Base-by-base conservation (phyloP, 1,140 invertebrate genomes). In the Atta cephalotes region DNA sequence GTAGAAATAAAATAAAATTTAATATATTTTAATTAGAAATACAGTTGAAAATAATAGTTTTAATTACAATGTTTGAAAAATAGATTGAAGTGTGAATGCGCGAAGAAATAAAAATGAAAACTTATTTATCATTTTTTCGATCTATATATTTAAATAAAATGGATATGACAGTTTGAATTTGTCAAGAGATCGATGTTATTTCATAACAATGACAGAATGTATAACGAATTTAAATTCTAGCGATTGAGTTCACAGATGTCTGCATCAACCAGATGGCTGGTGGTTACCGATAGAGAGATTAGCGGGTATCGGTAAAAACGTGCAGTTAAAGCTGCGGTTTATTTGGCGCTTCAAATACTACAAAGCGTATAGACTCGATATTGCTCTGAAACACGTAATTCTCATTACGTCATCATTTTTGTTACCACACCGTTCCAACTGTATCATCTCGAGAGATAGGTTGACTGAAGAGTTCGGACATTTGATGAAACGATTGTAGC, bases 301-400 rank as follows among this genome's bases (percentile, higher is more conserved):
- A 79, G 18, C 39, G 39, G n/a, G 12, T 31, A 63, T 78, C 74
- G 58, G 25, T 78, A 78, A 78, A 63, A 78, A 0, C n/a, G 25
- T 63, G 45, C 7, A 18, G 10, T 56, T 25, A 49, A 28, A 16
- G 35, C 14, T 53, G 51, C 14, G 16, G 51, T 45, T 45, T 10
- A 45, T 10, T 45, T 10, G 39, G 0, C 39, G 9, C 9, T 45
- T 45, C 9, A 45, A 45, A 45, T 45, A 9, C 39, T 10, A 10
- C 9, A 45, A 45, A 45, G 39, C 9, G 9, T 39, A 39, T 9
- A 39, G 39, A 7, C 9, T 1, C 39, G 7, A 7, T 39, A 39
- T 39, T 0, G 39, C 9, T 39, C 39, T 10, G 39, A 39, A 39
- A 39, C 39, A 0, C 0, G 9, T 39, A 39, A 39, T 39, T 39